These are phyloP conservation scores for Trichomycterus rosablanca DNA, from an alignment of 2,113 vertebrate genomes.

Conservation along the genomic window DNA sequence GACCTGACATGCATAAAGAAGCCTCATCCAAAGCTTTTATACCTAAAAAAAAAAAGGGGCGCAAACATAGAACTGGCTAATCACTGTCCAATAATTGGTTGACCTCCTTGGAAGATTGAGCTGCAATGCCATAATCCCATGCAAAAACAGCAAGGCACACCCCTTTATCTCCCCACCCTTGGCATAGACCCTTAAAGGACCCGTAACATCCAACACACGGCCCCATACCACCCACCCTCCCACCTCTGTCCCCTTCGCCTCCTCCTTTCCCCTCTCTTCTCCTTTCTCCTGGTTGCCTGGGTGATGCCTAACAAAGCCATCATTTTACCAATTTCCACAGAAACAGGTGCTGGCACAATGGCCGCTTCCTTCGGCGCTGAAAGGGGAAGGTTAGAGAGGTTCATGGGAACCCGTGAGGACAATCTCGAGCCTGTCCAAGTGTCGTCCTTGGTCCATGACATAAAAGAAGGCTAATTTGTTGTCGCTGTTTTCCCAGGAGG, in stretches of 20 bases:
- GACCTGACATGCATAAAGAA: neutral
- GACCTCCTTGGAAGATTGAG: neutral
- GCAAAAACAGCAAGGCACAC: neutral
- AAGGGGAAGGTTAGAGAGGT: slow-evolving; percentile 78
- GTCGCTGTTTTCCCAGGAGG: slow-evolving; percentile 81
- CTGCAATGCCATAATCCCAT: slow-evolving; percentile 5
- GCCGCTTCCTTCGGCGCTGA: slow-evolving; percentile 72
- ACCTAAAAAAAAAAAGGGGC: neutral
- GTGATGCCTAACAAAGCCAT: slow-evolving; percentile 77
- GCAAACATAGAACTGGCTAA: neutral
- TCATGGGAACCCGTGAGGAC: slow-evolving; percentile 76
- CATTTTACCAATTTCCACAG: slow-evolving; percentile 82
- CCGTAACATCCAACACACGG: slow-evolving; percentile 30
- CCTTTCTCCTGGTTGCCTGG: slow-evolving; percentile 68
- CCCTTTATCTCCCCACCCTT: slow-evolving; percentile 4
- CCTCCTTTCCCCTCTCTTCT: slow-evolving; percentile 34
- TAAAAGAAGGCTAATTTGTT: slow-evolving; percentile 82
- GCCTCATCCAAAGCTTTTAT: neutral
- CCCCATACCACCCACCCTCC: slow-evolving; percentile 45
- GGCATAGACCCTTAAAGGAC: slow-evolving; percentile 34
- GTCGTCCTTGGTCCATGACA: slow-evolving; percentile 70
- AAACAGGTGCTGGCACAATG: slow-evolving; percentile 82
- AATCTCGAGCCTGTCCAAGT: slow-evolving; percentile 77
- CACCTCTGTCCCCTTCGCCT: slow-evolving; percentile 41
- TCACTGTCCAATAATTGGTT: neutral